Evolutionary conservation across 2,888 invertebrate species (phyloP).

Genomic region (Celastrina argiolus): DNA sequence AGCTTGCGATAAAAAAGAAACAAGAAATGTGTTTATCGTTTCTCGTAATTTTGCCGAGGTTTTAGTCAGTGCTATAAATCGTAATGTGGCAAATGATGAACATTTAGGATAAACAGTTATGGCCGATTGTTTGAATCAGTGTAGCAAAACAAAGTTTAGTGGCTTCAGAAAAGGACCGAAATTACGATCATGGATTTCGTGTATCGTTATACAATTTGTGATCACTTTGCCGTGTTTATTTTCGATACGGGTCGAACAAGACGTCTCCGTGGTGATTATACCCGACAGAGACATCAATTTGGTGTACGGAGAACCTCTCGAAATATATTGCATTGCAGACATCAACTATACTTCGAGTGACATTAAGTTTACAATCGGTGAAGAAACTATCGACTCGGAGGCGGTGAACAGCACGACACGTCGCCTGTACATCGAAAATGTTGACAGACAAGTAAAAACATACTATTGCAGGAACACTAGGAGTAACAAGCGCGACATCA

Average conservation of each 20-base stretch:
- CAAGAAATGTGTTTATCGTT: constrained; percentile 57
- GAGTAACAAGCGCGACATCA: constrained; percentile 48
- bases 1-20: constrained; percentile 53
- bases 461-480: constrained; percentile 74
- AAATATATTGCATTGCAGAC: constrained; percentile 80
- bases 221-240: constrained; percentile 58
- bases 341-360: constrained; percentile 52
- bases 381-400: constrained; percentile 48
- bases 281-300: constrained; percentile 79
- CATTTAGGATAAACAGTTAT: constrained; percentile 47
- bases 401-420: constrained; percentile 81
- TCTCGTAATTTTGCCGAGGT: constrained; percentile 44
- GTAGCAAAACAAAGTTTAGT: constrained; percentile 52
- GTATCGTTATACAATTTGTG: constrained; percentile 54
- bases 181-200: constrained; percentile 60
- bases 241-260: constrained; percentile 52
- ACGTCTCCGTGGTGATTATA: constrained; percentile 55
- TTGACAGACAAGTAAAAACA: constrained; percentile 68
- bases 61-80: constrained; percentile 46
- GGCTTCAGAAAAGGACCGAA: constrained; percentile 50
- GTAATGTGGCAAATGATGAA: constrained; percentile 53
- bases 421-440: constrained; percentile 73
- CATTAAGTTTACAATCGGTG: constrained; percentile 59
- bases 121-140: constrained; percentile 51
- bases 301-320: constrained; percentile 78